Evolutionary conservation across 2,888 invertebrate species (phyloP).

Genomic region (Andrena trimmerana): DNA sequence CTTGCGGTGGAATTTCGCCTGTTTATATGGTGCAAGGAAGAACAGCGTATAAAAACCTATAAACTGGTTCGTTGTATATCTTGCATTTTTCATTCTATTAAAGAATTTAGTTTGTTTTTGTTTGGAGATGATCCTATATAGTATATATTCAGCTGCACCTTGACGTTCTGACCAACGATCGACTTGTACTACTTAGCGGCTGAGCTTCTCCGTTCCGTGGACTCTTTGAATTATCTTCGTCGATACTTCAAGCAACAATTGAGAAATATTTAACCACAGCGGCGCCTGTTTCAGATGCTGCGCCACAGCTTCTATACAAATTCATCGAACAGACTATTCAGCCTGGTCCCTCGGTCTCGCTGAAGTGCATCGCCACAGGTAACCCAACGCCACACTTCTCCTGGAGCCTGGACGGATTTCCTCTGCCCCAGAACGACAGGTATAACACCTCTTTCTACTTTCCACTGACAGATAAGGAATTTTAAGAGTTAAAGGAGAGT

Average conservation of each 20-base stretch:
- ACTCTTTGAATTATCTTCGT: neutral
- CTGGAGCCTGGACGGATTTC: conserved; percentile 96
- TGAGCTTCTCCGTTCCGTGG: neutral
- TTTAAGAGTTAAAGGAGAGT: conserved; percentile 7
- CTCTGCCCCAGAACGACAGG: conserved; percentile 91
- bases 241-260: neutral
- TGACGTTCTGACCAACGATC: no score
- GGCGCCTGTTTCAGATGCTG: conserved; percentile 88
- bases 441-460: conserved; percentile 73
- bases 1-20: neutral
- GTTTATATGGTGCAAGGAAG: neutral
- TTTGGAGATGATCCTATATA: no score
- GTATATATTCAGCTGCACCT: no score
- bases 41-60: neutral
- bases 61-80: neutral
- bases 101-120: neutral
- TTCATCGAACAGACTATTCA: conserved; percentile 97
- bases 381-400: conserved; percentile 97
- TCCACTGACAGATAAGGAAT: neutral
- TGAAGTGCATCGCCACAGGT: conserved; percentile 97
- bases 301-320: conserved; percentile 95
- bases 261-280: conserved; percentile 50
- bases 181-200: neutral
- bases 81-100: neutral
- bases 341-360: conserved; percentile 95